These are phyloP conservation scores for Megaceryle alcyon DNA, from an alignment of 2,797 vertebrate genomes.

Conservation along the genomic window DNA sequence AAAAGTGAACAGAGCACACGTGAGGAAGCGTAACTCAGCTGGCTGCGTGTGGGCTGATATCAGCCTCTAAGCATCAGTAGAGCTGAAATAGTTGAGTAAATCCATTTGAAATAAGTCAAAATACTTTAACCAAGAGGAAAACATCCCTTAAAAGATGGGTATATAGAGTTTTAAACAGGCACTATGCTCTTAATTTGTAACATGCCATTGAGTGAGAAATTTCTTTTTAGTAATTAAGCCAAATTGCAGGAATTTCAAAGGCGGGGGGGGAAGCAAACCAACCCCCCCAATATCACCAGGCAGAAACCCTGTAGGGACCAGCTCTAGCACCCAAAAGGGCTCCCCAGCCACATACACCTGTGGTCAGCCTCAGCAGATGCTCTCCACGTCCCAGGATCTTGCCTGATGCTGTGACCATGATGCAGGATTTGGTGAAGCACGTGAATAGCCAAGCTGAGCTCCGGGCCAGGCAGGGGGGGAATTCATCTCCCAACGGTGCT, in stretches of 20 bases:
- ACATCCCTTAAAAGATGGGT: accelerated
- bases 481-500: background rate
- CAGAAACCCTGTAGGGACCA: background rate
- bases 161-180: background rate
- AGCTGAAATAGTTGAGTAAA: background rate
- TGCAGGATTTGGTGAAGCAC: background rate
- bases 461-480: background rate
- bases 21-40: background rate
- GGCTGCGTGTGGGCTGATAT: background rate
- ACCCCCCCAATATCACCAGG: too few relatives aligned
- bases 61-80: background rate
- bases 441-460: accelerated
- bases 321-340: too few relatives aligned
- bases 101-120: background rate
- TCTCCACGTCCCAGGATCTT: background rate
- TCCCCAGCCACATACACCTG: background rate
- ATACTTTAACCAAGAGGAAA: background rate
- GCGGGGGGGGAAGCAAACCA: too few relatives aligned
- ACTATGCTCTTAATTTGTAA: background rate
- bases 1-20: conserved; percentile 19
- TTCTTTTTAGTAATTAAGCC: background rate
- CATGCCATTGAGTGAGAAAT: accelerated
- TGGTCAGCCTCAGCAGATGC: accelerated
- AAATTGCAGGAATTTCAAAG: background rate
- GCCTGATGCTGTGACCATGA: accelerated